Base-by-base conservation (phyloP, 2,888 invertebrate species). In the Cenopis cana region DNA sequence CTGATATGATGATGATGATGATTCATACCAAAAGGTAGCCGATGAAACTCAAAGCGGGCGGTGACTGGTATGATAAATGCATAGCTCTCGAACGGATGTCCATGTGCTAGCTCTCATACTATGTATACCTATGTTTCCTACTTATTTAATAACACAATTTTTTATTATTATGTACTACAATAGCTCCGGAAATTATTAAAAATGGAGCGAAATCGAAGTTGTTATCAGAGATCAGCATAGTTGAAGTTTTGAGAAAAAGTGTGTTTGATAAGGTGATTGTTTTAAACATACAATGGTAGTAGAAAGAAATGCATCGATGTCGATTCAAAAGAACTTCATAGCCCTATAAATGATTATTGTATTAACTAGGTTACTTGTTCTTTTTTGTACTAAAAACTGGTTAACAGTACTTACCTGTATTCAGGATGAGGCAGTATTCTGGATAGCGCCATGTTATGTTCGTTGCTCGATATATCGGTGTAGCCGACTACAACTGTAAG, bases 351-450 rank as follows among this genome's bases (percentile, higher is more conserved):
- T 46, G 5, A 6, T 8, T 12, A 46, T n/a, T 41, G n/a, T n/a
- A 46, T 46, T n/a, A 12, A 46, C 46, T 8, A 6, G 46, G 46
- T 46, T 46, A 33, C 29, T n/a, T n/a, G 46, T n/a, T 12, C n/a
- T 46, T 46, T 46, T 46, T n/a, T 14, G 14, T 41, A 8, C 8
- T 29, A 29, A 55, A 14, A 29, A 14, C n/a, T 14, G 18, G 38
- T n/a, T 1, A 20, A 9, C 18, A 38, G 54, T 64, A 85, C 85
- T 86, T 87, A 93, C 83, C 94, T 94, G 88, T 97, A 97, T 24
- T 95, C 94, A 0, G 97, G 97, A 89, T 98, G 98, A 0, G 97
- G 94, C 60, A 96, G 85, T 33, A 97, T 94, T 69, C 89, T 90
- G 12, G 85, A 94, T 81, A 87, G 86, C 76, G 78, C 94, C 85